Conservation (phyloP, 2,888 invertebrate genomes). For the Dinocampus coccinellae region DNA sequence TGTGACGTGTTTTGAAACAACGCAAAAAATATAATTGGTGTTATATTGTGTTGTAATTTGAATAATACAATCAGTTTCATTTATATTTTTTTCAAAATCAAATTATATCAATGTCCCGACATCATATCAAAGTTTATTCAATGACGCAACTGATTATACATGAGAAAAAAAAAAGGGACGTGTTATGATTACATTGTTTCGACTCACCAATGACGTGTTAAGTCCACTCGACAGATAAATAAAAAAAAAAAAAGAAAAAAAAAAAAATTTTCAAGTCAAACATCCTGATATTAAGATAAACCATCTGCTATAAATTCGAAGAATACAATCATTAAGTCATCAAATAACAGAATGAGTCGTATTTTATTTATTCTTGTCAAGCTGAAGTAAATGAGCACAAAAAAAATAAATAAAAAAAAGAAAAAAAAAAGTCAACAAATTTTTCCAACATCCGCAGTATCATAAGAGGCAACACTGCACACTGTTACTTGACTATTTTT, state of each 20-base stretch:
- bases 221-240: not conserved
- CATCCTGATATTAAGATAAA: not conserved
- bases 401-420: not conserved
- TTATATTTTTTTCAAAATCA: not conserved
- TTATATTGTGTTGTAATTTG: not conserved
- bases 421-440: too few species aligned
- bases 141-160: slow-evolving; percentile 14
- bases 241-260: too few species aligned
- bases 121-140: slow-evolving; percentile 12
- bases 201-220: not conserved
- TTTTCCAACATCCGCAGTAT: too few species aligned
- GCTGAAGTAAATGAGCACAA: not conserved
- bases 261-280: not conserved
- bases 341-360: not conserved
- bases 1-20: not conserved
- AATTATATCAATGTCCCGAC: not conserved
- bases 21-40: not conserved
- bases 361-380: not conserved
- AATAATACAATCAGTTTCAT: not conserved
- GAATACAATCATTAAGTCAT: not conserved
- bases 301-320: not conserved
- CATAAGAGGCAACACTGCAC: too few species aligned
- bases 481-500: not conserved
- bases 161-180: not conserved
- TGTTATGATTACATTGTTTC: not conserved